Evolutionary conservation across 2,888 invertebrate species (phyloP).

Genomic region (Drosophila picticornis): DNA sequence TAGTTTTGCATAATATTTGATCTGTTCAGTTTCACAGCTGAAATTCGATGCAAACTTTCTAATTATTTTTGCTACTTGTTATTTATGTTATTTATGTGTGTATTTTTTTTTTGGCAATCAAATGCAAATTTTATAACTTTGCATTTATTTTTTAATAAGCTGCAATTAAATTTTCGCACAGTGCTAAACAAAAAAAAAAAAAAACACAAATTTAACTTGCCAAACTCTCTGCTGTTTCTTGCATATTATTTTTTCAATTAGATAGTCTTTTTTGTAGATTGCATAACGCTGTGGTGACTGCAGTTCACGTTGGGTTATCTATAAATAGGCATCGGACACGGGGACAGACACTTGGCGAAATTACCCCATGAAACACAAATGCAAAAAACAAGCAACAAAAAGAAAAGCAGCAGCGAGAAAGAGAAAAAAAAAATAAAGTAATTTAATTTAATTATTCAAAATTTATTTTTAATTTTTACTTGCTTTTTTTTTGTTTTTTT

Average conservation of each 20-base stretch:
- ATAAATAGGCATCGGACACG: constrained; percentile 31
- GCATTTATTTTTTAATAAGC: constrained; percentile 26
- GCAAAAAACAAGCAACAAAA: constrained; percentile 16
- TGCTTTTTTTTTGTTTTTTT: constrained; percentile 8
- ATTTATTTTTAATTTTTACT: constrained; percentile 6
- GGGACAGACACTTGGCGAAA: background rate
- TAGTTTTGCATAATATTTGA: background rate
- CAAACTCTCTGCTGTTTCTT: background rate
- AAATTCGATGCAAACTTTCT: background rate
- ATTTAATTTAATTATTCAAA: constrained; percentile 72
- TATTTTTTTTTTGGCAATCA: background rate
- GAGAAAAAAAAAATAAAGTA: constrained; percentile 43
- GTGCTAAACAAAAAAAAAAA: constrained; percentile 49
- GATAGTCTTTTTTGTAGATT: constrained; percentile 23
- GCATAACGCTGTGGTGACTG: constrained; percentile 27
- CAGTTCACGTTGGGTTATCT: constrained; percentile 22
- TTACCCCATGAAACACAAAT: constrained; percentile 22
- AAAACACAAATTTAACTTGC: background rate
- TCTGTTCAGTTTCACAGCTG: background rate
- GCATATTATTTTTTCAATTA: constrained; percentile 9
- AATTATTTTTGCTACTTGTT: background rate
- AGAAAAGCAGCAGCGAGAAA: constrained; percentile 7
- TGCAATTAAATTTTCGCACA: constrained; percentile 41
- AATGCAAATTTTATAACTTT: constrained; percentile 1
- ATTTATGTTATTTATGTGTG: background rate